Percentiles rank a stretch among this genome's conserved stretches.
These are phyloP conservation scores for Passer domesticus DNA, from an alignment of 2,113 vertebrate genomes.

Conservation along the genomic window DNA sequence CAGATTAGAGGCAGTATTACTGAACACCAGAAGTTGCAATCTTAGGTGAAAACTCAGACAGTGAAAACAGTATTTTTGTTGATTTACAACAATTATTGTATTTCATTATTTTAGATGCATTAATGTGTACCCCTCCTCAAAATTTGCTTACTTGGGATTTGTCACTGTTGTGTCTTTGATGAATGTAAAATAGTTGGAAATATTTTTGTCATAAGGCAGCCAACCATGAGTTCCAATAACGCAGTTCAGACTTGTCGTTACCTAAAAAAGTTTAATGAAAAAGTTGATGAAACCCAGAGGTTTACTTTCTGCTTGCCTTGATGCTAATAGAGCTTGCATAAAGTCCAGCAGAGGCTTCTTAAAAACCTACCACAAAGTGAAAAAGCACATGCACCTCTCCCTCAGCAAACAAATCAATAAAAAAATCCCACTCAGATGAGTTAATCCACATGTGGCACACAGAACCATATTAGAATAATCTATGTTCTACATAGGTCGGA, in stretches of 20 bases:
- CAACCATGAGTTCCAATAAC: slow-evolving; percentile 93
- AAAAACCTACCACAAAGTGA: background rate
- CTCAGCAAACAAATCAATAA: background rate
- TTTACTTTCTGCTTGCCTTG: background rate
- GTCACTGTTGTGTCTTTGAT: slow-evolving; percentile 93
- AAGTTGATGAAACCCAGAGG: background rate
- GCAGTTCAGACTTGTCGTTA: slow-evolving; percentile 88
- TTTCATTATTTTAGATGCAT: background rate
- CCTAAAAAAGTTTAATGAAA: slow-evolving; percentile 65
- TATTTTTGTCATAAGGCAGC: slow-evolving; percentile 95
- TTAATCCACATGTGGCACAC: background rate
- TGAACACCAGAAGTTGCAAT: background rate
- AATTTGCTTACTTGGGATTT: slow-evolving; percentile 87
- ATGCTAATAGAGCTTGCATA: background rate
- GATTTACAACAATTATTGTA: background rate
- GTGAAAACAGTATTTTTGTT: background rate
- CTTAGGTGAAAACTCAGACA: background rate
- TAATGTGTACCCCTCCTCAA: background rate
- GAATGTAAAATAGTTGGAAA: slow-evolving; percentile 99
- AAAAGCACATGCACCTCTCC: background rate
- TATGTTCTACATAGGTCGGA: background rate
- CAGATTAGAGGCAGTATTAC: background rate
- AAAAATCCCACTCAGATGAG: background rate
- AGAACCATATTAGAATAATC: background rate
- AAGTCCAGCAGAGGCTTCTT: background rate